Conservation (phyloP, 2,797 vertebrate genomes). For the Orestias chungarensis region DNA sequence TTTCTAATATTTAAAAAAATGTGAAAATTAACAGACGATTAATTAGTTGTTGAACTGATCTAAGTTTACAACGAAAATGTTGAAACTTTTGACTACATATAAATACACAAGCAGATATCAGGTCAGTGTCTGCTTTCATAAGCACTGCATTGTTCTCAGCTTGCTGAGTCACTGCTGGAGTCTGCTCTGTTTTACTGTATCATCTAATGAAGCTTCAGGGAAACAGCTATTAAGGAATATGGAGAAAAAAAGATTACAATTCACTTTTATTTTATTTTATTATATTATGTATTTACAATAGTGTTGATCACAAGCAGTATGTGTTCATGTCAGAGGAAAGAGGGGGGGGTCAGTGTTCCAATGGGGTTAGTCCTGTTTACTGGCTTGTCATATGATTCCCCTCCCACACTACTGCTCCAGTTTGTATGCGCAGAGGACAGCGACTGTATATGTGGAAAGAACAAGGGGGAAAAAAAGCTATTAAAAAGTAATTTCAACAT, state of each 20-base stretch:
- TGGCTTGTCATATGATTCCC: conserved; percentile 62
- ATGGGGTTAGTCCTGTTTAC: conserved; percentile 77
- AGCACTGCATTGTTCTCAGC: conserved; percentile 12
- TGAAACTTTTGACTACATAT: background rate
- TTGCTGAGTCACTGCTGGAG: conserved; percentile 31
- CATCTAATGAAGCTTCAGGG: background rate
- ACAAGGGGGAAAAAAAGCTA: background rate
- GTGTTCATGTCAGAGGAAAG: conserved; percentile 14
- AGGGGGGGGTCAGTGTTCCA: conserved; percentile 38
- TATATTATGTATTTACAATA: conserved; percentile 2
- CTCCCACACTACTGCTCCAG: conserved; percentile 1
- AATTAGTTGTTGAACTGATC: background rate
- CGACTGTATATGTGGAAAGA: conserved; percentile 15
- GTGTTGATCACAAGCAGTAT: conserved; percentile 21
- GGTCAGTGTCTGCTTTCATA: conserved; percentile 3
- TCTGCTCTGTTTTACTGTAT: background rate
- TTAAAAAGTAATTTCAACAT: background rate
- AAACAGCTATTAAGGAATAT: background rate
- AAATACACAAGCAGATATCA: background rate
- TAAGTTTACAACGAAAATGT: background rate
- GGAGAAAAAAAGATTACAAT: background rate
- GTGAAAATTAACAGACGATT: background rate
- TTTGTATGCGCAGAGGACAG: conserved; percentile 32
- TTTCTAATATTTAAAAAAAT: background rate
- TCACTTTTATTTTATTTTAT: background rate